A percentile compares a stretch with the other conserved stretches of the same genome.
phyloP scores from a whole-genome alignment of 2,888 invertebrate genomes.

The Psylliodes chrysocephalus region DNA sequence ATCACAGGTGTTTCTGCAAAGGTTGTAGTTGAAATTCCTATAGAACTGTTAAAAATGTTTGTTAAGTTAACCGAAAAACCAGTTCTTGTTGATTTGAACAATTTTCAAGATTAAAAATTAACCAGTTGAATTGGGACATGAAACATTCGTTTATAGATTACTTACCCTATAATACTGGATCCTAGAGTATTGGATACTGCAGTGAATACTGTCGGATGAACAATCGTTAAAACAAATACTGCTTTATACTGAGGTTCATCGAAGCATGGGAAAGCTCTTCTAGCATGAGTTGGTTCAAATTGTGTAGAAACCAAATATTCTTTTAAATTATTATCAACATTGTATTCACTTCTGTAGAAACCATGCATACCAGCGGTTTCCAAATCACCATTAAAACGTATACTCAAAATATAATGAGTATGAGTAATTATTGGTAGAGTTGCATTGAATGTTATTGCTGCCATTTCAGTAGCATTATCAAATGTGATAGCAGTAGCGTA shows the following conservation, averaged over 20 bases:
- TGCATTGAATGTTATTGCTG: no score
- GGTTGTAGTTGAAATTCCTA: not conserved
- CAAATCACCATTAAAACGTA: slow-evolving; percentile 51
- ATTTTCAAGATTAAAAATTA: no score
- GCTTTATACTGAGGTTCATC: slow-evolving; percentile 71
- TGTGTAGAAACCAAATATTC: slow-evolving; percentile 71
- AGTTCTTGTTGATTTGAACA: no score
- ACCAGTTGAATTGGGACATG: no score
- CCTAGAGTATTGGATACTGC: slow-evolving; percentile 47
- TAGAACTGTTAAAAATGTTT: not conserved
- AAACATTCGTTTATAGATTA: no score
- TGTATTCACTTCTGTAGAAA: slow-evolving; percentile 67
- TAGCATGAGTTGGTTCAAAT: slow-evolving; percentile 74
- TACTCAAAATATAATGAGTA: slow-evolving; percentile 37
- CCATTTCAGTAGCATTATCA: no score
- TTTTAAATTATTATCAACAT: slow-evolving; percentile 41
- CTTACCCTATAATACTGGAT: slow-evolving; percentile 22
- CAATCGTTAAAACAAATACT: slow-evolving; percentile 62
- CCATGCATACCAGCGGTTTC: slow-evolving; percentile 62
- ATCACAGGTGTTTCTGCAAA: slow-evolving; percentile 69
- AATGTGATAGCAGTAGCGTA: no score
- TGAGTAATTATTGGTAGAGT: not conserved
- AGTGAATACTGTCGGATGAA: slow-evolving; percentile 50
- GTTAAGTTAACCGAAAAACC: no score
- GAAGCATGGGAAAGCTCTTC: slow-evolving; percentile 81